A percentile compares a stretch with the other conserved stretches of the same genome.
Evolutionary conservation across 2,113 vertebrate species (phyloP).

Genomic region (Nannospalax galili): DNA sequence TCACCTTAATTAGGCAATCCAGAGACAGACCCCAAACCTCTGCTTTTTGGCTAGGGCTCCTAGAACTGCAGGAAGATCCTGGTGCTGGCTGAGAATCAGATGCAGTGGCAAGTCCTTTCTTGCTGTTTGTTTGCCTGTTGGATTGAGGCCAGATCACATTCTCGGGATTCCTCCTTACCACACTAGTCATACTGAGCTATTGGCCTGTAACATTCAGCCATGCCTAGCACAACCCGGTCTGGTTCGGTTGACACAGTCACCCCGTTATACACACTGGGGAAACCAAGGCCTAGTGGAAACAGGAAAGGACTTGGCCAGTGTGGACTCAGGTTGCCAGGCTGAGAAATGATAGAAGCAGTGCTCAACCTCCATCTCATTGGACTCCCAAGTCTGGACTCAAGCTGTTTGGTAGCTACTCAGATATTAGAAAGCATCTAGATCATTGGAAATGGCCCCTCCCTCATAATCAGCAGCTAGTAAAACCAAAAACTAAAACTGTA

Average conservation of each 20-base stretch:
- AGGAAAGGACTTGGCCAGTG: neutral
- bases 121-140: neutral
- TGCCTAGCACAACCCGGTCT: neutral
- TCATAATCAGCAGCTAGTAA: too few relatives aligned
- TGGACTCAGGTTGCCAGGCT: neutral
- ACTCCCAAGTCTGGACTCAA: neutral
- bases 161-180: neutral
- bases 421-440: neutral
- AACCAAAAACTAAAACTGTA: neutral
- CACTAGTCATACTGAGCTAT: neutral
- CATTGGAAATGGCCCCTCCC: neutral
- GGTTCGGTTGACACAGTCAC: neutral
- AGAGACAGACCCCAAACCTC: neutral
- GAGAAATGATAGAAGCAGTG: neutral
- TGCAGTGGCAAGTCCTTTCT: neutral
- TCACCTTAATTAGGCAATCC: neutral
- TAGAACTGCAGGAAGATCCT: neutral
- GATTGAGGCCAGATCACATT: neutral
- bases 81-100: neutral
- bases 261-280: neutral
- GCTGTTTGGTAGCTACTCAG: neutral
- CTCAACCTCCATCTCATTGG: neutral
- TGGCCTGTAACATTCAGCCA: accelerated
- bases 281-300: neutral
- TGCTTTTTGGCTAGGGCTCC: neutral